Base-by-base conservation (phyloP, 2,797 vertebrate genomes). In the Fistularia tabacaria region DNA sequence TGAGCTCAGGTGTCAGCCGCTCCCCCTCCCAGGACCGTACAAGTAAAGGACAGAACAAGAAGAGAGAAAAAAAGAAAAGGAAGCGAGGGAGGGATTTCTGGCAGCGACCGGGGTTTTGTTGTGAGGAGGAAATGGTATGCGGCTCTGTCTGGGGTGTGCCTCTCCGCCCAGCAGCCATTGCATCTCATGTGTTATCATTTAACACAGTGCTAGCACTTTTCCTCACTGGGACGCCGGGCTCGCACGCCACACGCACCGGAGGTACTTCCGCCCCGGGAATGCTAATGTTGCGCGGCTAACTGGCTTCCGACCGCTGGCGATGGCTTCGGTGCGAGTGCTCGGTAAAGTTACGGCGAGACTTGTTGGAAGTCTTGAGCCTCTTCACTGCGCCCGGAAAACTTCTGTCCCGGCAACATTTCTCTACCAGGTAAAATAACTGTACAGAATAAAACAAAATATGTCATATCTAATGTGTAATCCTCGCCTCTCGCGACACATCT, bases 341-440 rank as follows among this genome's bases (percentile, higher is more conserved):
- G 54, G 73, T 7, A 86, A 88, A 88, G 80, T 87, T 87, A 59
- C 71, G 39, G 54, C 62, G 49, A 74, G 78, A 87, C 85, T 87
- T 80, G 63, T 55, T 10, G 70, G 78, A 81, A 80, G 82, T 79
- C 1, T 77, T 51, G 64, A 38, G 44, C 61, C 64, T 53, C 62
- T 70, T 40, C 72, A 3, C 45, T 10, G 58, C 51, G 57, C 56
- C 1, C 9, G 51, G 8, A 14, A 3, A 37, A 41, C 49, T 6
- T 7, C 44, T 14, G 64, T 64, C 0, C 62, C 77, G 14, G 40
- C 40, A 8, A 6, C 69, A 9, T 63, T 73, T 59, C 73, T 75
- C 0, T 76, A 69, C 3, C 62, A 81, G 84, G 87, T 85, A 83
- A 74, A 40, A 4, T 0, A 25, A 3, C 3, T 8, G 2, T 25